Conservation (phyloP, 2,113 vertebrate genomes). For the Cyprinodon variegatus region DNA sequence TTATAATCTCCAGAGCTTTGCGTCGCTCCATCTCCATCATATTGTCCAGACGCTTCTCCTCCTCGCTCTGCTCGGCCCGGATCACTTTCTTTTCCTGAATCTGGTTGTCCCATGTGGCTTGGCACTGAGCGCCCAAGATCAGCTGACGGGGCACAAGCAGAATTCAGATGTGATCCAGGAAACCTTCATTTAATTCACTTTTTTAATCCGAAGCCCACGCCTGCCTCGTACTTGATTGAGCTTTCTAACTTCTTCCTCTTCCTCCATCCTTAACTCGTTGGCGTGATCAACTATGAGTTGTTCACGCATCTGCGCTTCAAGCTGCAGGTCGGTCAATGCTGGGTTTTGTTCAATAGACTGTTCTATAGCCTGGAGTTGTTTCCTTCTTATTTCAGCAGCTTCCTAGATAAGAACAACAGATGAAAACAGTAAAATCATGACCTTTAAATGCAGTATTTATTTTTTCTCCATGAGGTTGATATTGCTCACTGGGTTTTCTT, state of each 20-base stretch:
- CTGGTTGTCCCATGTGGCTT: constrained; percentile 87
- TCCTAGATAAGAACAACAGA: constrained; percentile 61
- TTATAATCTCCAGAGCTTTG: constrained; percentile 77
- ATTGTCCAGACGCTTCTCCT: constrained; percentile 84
- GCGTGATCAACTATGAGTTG: constrained; percentile 80
- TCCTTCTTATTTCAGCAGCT: constrained; percentile 77
- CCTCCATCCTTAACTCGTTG: constrained; percentile 80
- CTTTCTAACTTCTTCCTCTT: constrained; percentile 87
- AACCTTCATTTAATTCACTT: background rate
- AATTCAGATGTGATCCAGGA: background rate
- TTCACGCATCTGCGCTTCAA: constrained; percentile 76
- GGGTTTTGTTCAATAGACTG: constrained; percentile 68
- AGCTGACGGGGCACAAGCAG: constrained; percentile 67
- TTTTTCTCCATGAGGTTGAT: background rate
- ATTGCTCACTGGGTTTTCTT: constrained; percentile 57
- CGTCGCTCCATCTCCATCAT: constrained; percentile 89
- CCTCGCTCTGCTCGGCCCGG: constrained; percentile 77
- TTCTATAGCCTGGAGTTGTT: constrained; percentile 76
- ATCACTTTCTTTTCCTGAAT: constrained; percentile 87
- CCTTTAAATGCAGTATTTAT: background rate
- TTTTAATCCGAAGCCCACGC: background rate
- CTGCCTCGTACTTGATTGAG: constrained; percentile 80
- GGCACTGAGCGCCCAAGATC: constrained; percentile 86
- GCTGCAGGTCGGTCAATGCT: constrained; percentile 82
- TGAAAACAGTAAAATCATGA: background rate